Evolutionary conservation across 2,797 vertebrate species (phyloP).

Genomic region (Hybognathus amarus): DNA sequence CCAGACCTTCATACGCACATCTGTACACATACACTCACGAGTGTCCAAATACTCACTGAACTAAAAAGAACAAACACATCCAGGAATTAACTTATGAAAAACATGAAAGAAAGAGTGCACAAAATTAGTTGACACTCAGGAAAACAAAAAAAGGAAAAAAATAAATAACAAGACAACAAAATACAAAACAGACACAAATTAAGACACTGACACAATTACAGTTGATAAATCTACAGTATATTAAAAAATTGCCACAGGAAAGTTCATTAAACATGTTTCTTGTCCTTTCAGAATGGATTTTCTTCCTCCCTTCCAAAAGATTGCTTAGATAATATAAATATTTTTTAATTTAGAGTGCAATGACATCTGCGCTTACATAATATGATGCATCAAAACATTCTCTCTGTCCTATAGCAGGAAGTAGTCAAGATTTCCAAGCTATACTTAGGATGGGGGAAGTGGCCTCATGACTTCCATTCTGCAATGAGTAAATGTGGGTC

Average conservation of each 20-base stretch:
- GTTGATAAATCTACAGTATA: no score
- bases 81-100: constrained; percentile 63
- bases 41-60: constrained; percentile 71
- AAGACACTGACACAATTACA: constrained; percentile 17
- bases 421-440: constrained; percentile 8
- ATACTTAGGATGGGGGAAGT: constrained; percentile 6
- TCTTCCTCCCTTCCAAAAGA: not conserved
- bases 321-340: not conserved
- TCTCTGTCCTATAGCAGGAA: constrained; percentile 14
- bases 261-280: not conserved
- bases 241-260: not conserved
- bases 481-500: not conserved
- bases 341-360: not conserved
- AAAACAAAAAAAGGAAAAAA: constrained; percentile 41
- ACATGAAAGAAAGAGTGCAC: constrained; percentile 71
- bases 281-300: not conserved
- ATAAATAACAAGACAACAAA: constrained; percentile 56
- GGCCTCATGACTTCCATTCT: constrained; percentile 9
- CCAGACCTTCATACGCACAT: constrained; percentile 13
- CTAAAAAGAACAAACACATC: constrained; percentile 64
- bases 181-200: constrained; percentile 44
- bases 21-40: constrained; percentile 14
- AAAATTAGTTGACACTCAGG: constrained; percentile 67
- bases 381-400: not conserved
- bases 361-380: not conserved